Base-by-base conservation (phyloP, 2,888 invertebrate species). In the Drosophila gaucha region DNA sequence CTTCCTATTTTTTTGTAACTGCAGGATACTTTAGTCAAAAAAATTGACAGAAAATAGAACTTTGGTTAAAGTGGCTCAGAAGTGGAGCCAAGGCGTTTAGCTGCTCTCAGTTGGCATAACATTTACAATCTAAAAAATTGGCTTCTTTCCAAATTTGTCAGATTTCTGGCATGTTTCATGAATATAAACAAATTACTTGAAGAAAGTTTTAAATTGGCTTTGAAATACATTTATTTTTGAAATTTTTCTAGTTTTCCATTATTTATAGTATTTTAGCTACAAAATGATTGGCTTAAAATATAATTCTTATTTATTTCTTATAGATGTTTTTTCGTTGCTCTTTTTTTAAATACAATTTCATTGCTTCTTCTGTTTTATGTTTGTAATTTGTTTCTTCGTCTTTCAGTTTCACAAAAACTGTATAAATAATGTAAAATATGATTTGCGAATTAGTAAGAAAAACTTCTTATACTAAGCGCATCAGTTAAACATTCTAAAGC, bases 21-120 rank as follows among this genome's bases (percentile, higher is more conserved):
- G 18, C 30, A 5, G 24, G 43, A 47, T 43, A 33, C 44, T 65
- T 49, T 44, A 38, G 30, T 8, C 28, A 30, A 56, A 36, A 44
- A 44, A 35, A 35, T 26, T 10, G 41, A 46, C 14, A 30, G 30
- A 28, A 51, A 38, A 51, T 51, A 39, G 30, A 30, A 51, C 14
- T 31, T 46, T 31, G 31, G 9, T 9, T 30, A 0, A 31, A 31
- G n/a, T 46, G 30, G 14, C 31, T 20, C 20, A 14, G 14, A 18
- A 18, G 1, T 12, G 18, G 6, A 16, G 10, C 14, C 24, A 16
- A 41, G n/a, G n/a, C n/a, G n/a, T n/a, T n/a, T 10, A 9, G 1
- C 9, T 14, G 10, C 3, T 41, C 41, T 6, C 41, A 41, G 26
- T 41, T 41, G 41, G 9, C 2, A 22, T 22, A 5, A 22, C 3